Evolutionary conservation across 2,797 vertebrate species (phyloP), one percentile per base, ranked within the genome.

Genomic region (Podargus strigoides): DNA sequence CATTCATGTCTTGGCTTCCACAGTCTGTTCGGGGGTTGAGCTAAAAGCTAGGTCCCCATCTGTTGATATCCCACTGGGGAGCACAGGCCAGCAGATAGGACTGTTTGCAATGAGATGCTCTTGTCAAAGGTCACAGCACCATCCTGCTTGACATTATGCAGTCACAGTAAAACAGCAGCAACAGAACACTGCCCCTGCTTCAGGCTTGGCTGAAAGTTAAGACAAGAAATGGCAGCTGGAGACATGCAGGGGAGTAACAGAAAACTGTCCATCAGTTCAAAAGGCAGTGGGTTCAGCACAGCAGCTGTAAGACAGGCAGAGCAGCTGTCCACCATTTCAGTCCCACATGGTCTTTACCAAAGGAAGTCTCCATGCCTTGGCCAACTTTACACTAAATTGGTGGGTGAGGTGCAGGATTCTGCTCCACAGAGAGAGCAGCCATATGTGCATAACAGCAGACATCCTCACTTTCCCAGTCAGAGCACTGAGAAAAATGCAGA

Each of bases 311-410:
- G 24, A n/a, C 3, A 0, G 36, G 21, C 68, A 83, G 62, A 47
- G 34, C 64, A 69, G 21, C 27, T 47, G 19, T 74, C 27, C 14
- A 21, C 36, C 24, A 12, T 76, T 85, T 80, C 75, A 63, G n/a
- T 53, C 10, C 1, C 44, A 30, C 63, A 36, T 18, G 20, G 24
- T 83, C 60, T 58, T 55, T 80, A 36, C 72, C 64, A 76, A 80
- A 58, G 24, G 47, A 55, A 44, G 7, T 69, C 24, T 82, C 75
- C 23, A 4, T 74, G 55, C 20, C 36, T 50, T 62, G 70, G 47
- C 36, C 50, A 50, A 7, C 42, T 82, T 89, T 66, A 53, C 0
- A 2, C 55, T 0, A 0, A 9, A 2, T 24, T 79, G n/a, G 36
- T 91, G 36, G 21, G 13, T 85, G 37, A 27, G 55, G 8, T 79